A percentile compares a stretch with the other conserved stretches of the same genome.
phyloP scores from a whole-genome alignment of 2,113 vertebrate species.

The Phocoena sinus region DNA sequence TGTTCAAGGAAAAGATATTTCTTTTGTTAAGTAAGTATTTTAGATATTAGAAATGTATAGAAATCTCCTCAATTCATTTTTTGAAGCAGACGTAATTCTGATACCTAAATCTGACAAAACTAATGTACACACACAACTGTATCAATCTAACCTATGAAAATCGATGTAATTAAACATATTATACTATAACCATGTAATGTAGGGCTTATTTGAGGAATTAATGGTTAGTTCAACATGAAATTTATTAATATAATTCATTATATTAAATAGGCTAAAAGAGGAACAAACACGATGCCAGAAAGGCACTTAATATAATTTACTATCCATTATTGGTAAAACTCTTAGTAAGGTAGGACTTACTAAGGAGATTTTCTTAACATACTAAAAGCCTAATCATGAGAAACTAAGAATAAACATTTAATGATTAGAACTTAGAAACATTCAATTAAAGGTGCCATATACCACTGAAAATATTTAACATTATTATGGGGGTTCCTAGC shows the following conservation, averaged over 20 bases:
- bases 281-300: not conserved
- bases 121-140: not conserved
- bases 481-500: not conserved
- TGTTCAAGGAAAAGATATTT: not conserved
- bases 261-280: not conserved
- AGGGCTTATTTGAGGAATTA: not conserved
- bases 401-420: constrained; percentile 6
- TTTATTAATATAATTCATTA: not conserved
- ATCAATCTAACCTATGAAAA: not conserved
- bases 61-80: not conserved
- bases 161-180: not conserved
- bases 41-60: not conserved
- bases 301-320: not conserved
- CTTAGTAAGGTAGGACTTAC: not conserved
- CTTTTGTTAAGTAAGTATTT: not conserved
- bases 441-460: not conserved
- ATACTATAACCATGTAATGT: not conserved
- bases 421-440: not conserved
- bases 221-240: not conserved
- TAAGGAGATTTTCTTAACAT: not conserved
- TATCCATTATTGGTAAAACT: not conserved
- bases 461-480: not conserved
- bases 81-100: not conserved
- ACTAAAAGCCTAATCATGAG: not conserved
- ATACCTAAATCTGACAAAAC: not conserved